Conservation (phyloP, 2,797 vertebrate species). For the Hozukius guyotensis region DNA sequence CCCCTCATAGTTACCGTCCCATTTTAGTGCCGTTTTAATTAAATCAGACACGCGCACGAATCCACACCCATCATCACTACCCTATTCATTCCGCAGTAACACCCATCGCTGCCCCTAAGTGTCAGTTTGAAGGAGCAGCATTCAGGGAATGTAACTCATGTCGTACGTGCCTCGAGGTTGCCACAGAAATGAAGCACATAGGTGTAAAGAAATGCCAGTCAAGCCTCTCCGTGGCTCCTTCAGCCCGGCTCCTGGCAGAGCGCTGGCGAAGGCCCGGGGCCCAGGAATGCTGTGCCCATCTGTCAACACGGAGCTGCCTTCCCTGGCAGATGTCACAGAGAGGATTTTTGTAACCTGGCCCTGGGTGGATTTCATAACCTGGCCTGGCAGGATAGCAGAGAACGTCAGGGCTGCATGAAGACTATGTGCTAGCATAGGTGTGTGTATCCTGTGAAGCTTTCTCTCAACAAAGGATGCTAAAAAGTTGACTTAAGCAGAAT, state of each 20-base stretch:
- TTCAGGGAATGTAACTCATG: conserved; percentile 77
- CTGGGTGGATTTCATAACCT: conserved; percentile 79
- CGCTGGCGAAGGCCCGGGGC: conserved; percentile 69
- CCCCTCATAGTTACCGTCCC: neutral
- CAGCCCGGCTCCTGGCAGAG: conserved; percentile 73
- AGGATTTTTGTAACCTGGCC: conserved; percentile 83
- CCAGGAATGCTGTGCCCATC: conserved; percentile 86
- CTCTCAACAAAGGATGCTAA: neutral
- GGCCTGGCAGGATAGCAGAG: conserved; percentile 57
- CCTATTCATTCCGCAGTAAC: conserved; percentile 62
- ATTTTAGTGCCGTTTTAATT: conserved; percentile 37
- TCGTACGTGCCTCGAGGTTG: conserved; percentile 82
- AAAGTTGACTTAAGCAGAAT: conserved; percentile 1
- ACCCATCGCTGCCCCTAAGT: conserved; percentile 60
- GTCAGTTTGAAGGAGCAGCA: conserved; percentile 73
- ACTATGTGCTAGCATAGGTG: conserved; percentile 49
- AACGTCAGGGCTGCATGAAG: conserved; percentile 38
- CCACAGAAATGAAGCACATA: conserved; percentile 85
- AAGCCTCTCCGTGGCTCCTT: conserved; percentile 68
- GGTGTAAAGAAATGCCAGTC: conserved; percentile 85
- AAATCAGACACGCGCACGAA: conserved; percentile 52
- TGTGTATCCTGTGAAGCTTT: neutral
- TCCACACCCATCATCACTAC: conserved; percentile 58
- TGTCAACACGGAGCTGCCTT: conserved; percentile 82
- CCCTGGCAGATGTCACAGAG: conserved; percentile 79